These are phyloP conservation scores for Otus sunia DNA, from an alignment of 2,113 vertebrate species.

Conservation along the genomic window DNA sequence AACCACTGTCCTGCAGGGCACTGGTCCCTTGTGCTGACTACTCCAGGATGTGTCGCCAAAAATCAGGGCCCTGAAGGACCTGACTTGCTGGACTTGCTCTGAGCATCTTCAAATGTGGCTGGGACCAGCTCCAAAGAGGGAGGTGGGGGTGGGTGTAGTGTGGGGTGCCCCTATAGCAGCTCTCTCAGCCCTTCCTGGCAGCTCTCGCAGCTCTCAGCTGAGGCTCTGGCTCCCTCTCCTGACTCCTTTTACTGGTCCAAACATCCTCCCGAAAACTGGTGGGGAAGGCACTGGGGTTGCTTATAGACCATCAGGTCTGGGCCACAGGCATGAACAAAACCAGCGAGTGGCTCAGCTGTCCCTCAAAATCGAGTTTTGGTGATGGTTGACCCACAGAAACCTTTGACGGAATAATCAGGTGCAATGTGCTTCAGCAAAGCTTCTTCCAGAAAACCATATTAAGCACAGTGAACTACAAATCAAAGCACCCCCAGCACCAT, in stretches of 20 bases:
- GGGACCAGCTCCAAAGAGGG: background rate
- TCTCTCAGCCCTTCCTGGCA: background rate
- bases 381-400: fast-evolving
- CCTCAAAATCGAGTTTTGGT: background rate
- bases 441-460: background rate
- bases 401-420: fast-evolving
- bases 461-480: background rate
- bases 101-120: background rate
- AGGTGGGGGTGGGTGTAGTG: background rate
- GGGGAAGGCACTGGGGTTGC: background rate
- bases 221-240: constrained; percentile 60
- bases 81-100: background rate
- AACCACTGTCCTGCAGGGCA: background rate
- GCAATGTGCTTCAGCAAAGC: background rate
- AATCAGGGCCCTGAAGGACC: background rate
- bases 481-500: fast-evolving
- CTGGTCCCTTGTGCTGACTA: background rate
- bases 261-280: background rate
- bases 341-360: fast-evolving
- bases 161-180: background rate
- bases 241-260: background rate
- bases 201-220: background rate
- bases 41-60: background rate
- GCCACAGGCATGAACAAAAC: background rate
- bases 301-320: background rate